Percentiles rank a stretch among this genome's conserved stretches.
phyloP scores from a whole-genome alignment of 2,888 invertebrate species.

The Habroteleia sp. region DNA sequence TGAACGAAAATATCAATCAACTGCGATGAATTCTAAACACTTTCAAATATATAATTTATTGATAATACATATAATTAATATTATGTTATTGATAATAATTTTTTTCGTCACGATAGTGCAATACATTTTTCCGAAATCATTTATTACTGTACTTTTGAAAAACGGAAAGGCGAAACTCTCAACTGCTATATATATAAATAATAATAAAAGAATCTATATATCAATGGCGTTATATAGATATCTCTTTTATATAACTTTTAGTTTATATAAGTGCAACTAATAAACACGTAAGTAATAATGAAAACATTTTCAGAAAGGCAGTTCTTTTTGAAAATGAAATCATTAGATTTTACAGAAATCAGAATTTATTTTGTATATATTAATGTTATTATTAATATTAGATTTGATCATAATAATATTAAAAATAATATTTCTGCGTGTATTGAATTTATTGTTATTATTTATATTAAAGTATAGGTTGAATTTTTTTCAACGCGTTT shows the following conservation, averaged over 20 bases:
- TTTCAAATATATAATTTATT: constrained; percentile 21
- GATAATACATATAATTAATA: constrained; percentile 40
- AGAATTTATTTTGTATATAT: constrained; percentile 50
- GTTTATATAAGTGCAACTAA: constrained; percentile 26
- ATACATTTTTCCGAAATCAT: constrained; percentile 44
- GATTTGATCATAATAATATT: constrained; percentile 23
- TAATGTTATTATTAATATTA: constrained; percentile 35
- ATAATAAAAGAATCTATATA: constrained; percentile 32
- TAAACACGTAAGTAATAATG: constrained; percentile 19
- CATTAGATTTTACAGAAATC: constrained; percentile 18
- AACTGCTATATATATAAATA: constrained; percentile 23
- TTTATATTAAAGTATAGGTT: constrained; percentile 40
- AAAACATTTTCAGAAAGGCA: constrained; percentile 17
- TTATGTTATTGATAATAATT: constrained; percentile 32
- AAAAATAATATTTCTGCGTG: constrained; percentile 32
- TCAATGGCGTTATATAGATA: constrained; percentile 28
- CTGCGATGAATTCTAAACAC: constrained; percentile 6
- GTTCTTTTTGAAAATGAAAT: constrained; percentile 11
- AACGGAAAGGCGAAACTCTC: too few relatives aligned
- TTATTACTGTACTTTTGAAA: too few relatives aligned
- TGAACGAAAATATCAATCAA: constrained; percentile 11
- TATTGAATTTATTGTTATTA: constrained; percentile 52
- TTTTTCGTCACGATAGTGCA: constrained; percentile 45
- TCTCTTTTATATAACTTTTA: constrained; percentile 23
- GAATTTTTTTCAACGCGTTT: constrained; percentile 14